Evolutionary conservation across 1,140 invertebrate species (phyloP).

Genomic region (Solenopsis invicta): DNA sequence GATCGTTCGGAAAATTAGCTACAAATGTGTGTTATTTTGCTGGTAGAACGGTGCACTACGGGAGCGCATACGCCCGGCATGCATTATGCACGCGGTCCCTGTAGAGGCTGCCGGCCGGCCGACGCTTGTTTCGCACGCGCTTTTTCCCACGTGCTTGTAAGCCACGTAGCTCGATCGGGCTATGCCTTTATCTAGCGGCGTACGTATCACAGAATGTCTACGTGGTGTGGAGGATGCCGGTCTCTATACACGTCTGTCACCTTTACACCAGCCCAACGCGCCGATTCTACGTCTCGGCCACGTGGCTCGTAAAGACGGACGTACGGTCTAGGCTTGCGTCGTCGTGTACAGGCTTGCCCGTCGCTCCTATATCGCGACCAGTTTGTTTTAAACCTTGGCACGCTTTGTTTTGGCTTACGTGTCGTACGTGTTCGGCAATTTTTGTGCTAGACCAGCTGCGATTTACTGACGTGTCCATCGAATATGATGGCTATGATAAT

Average conservation of each 20-base stretch:
- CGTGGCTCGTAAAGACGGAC: slow-evolving; percentile 71
- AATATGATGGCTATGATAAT: neutral
- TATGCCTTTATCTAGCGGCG: slow-evolving; percentile 54
- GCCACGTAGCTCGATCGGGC: slow-evolving; percentile 70
- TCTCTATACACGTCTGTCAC: slow-evolving; percentile 62
- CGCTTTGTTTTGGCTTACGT: slow-evolving; percentile 66
- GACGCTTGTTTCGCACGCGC: slow-evolving; percentile 80
- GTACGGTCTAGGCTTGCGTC: slow-evolving; percentile 42
- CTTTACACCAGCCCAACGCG: slow-evolving; percentile 60
- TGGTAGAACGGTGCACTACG: slow-evolving; percentile 71
- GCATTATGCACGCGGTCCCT: slow-evolving; percentile 82
- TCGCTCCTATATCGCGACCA: slow-evolving; percentile 58
- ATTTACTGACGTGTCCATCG: slow-evolving; percentile 16
- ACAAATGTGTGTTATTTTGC: slow-evolving; percentile 85
- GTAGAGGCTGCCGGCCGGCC: slow-evolving; percentile 72
- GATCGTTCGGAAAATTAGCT: slow-evolving; percentile 83
- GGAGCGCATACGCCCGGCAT: slow-evolving; percentile 75
- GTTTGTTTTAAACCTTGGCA: slow-evolving; percentile 73
- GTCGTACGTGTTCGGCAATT: slow-evolving; percentile 39
- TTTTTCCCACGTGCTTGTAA: slow-evolving; percentile 82
- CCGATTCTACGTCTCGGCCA: slow-evolving; percentile 69
- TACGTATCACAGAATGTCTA: slow-evolving; percentile 66
- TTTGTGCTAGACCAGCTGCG: neutral
- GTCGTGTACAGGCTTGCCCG: slow-evolving; percentile 16
- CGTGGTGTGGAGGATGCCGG: slow-evolving; percentile 49